A percentile compares a stretch with the other conserved stretches of the same genome.
Evolutionary conservation across 2,888 invertebrate species (phyloP).

Genomic region (Zeuzera pyrina): DNA sequence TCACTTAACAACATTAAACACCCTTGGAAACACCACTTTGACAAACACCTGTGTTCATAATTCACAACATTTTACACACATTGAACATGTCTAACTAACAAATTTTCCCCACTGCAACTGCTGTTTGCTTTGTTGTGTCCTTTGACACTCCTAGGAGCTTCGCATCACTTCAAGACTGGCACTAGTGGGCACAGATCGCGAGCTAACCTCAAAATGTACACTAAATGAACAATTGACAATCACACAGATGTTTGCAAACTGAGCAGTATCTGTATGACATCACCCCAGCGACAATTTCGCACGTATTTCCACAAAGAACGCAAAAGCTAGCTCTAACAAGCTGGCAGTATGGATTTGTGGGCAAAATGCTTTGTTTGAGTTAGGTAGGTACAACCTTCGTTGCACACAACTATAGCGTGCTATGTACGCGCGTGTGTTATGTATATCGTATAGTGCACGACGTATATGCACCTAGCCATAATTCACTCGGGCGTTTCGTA

Average conservation of each 20-base stretch:
- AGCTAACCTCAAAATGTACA: constrained; percentile 66
- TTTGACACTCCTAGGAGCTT: no score
- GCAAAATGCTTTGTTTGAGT: constrained; percentile 69
- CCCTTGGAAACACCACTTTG: no score
- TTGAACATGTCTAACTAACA: no score
- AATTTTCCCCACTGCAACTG: no score
- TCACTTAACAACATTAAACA: no score
- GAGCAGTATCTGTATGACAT: constrained; percentile 40
- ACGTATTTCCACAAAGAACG: constrained; percentile 47
- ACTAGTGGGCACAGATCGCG: constrained; percentile 35
- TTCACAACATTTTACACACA: no score
- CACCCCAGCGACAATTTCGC: constrained; percentile 38
- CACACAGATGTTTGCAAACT: constrained; percentile 55
- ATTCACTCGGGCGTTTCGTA: constrained; percentile 44
- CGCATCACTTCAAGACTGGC: no score
- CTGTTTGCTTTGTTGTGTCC: no score
- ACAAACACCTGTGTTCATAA: no score
- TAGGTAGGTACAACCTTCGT: constrained; percentile 63
- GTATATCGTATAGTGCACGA: constrained; percentile 38
- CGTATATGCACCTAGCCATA: constrained; percentile 56
- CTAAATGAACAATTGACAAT: constrained; percentile 45
- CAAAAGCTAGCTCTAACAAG: constrained; percentile 37
- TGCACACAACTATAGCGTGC: constrained; percentile 52
- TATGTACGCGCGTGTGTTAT: constrained; percentile 49
- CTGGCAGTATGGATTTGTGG: constrained; percentile 52